A percentile compares a stretch with the other conserved stretches of the same genome.
These are phyloP conservation scores for Apotomis turbidana DNA, from an alignment of 2,888 invertebrate genomes.

Conservation along the genomic window DNA sequence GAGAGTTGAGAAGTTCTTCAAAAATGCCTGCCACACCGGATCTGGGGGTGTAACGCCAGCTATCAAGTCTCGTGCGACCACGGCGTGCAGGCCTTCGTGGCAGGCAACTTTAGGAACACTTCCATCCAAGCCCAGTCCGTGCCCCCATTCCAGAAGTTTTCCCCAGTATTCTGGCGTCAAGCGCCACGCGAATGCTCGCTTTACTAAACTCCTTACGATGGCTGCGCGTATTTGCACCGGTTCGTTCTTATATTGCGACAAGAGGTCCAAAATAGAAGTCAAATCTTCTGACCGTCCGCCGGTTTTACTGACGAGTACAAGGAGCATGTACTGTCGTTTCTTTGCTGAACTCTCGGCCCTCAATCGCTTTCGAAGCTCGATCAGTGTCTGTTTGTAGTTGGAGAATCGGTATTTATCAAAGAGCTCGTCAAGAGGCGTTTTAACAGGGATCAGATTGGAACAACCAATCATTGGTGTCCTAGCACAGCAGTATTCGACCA, in stretches of 20 bases:
- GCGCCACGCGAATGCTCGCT: slow-evolving; percentile 65
- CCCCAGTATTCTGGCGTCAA: slow-evolving; percentile 59
- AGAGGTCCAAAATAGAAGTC: slow-evolving; percentile 55
- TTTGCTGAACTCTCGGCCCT: slow-evolving; percentile 55
- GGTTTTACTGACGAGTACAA: slow-evolving; percentile 70
- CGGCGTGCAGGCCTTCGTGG: slow-evolving; percentile 65
- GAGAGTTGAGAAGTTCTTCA: slow-evolving; percentile 57
- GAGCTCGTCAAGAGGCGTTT: slow-evolving; percentile 58
- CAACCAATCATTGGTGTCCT: background rate
- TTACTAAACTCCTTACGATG: slow-evolving; percentile 65
- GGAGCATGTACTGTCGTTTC: slow-evolving; percentile 63
- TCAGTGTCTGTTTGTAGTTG: slow-evolving; percentile 59
- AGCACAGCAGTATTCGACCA: background rate
- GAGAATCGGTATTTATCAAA: slow-evolving; percentile 64
- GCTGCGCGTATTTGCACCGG: slow-evolving; percentile 63
- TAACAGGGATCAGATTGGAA: background rate
- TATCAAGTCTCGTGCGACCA: slow-evolving; percentile 60
- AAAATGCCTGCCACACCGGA: slow-evolving; percentile 52
- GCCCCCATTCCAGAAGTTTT: slow-evolving; percentile 57
- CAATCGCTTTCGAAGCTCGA: slow-evolving; percentile 59
- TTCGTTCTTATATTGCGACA: slow-evolving; percentile 60
- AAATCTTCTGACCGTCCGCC: slow-evolving; percentile 59
- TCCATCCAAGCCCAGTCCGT: slow-evolving; percentile 66
- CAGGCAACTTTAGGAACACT: slow-evolving; percentile 54
- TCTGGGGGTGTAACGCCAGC: slow-evolving; percentile 45